phyloP scores from a whole-genome alignment of 2,797 vertebrate genomes.

The Lerista edwardsae region DNA sequence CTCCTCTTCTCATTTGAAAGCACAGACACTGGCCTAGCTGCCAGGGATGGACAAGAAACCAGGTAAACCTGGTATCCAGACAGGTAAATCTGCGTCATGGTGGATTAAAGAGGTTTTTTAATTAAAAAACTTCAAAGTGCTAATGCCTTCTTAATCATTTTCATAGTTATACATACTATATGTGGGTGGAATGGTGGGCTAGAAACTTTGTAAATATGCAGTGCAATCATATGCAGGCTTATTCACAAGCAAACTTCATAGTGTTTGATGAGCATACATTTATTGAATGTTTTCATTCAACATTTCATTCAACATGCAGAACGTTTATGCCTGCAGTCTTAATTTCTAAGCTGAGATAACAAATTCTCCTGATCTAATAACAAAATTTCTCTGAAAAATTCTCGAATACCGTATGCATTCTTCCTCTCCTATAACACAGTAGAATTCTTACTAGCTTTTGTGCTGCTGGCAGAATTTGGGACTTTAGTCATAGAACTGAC shows the following conservation, averaged over 20 bases:
- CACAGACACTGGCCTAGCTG: background rate
- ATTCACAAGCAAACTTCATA: too few species aligned
- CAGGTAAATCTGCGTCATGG: background rate
- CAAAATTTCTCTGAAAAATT: background rate
- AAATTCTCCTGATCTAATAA: background rate
- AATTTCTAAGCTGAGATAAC: too few species aligned
- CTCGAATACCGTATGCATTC: background rate
- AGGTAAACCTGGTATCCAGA: too few species aligned
- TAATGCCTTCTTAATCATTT: background rate
- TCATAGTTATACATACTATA: background rate
- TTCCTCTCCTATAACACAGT: background rate
- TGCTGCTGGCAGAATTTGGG: slow-evolving; percentile 14
- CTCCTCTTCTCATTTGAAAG: background rate
- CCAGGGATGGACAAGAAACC: background rate
- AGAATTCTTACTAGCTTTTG: slow-evolving; percentile 34
- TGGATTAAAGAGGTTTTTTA: background rate
- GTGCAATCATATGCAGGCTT: too few species aligned
- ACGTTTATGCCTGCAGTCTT: too few species aligned
- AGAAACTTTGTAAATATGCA: too few species aligned
- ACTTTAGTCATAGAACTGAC: slow-evolving; percentile 36
- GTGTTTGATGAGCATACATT: too few species aligned
- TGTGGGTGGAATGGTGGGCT: background rate
- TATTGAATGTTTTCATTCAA: too few species aligned
- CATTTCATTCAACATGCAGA: too few species aligned
- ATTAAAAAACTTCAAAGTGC: background rate